Percentiles rank a stretch among this genome's conserved stretches.
phyloP scores from a whole-genome alignment of 2,113 vertebrate genomes.

The Cryptomyrus ogoouensis region DNA sequence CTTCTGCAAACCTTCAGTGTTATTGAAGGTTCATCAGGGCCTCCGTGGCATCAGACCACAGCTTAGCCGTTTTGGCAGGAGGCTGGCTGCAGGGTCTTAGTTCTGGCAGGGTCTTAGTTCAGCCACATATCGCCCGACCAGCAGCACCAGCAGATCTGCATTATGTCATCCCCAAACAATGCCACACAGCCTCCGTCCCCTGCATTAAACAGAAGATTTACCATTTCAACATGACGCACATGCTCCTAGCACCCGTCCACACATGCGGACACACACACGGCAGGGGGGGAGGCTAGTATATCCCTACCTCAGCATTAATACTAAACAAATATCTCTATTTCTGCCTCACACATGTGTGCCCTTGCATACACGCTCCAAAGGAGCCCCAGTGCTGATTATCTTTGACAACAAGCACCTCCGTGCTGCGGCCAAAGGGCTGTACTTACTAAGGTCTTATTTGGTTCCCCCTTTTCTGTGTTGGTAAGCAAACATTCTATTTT shows the following conservation, averaged over 20 bases:
- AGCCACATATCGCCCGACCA: neutral
- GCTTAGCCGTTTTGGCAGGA: neutral
- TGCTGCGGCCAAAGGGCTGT: neutral
- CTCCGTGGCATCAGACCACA: neutral
- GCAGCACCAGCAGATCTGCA: neutral
- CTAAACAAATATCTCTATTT: neutral
- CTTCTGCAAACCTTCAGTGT: neutral
- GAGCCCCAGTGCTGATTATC: neutral
- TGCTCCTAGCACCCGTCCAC: neutral
- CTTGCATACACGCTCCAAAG: neutral
- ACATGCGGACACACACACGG: neutral
- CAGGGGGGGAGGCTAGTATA: neutral
- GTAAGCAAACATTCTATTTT: constrained; percentile 34
- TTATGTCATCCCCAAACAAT: neutral
- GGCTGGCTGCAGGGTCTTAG: neutral
- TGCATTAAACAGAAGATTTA: neutral
- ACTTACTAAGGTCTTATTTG: neutral
- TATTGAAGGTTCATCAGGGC: neutral
- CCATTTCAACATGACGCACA: neutral
- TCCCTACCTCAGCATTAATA: neutral
- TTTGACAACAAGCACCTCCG: neutral
- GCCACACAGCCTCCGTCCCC: neutral
- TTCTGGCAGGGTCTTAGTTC: neutral
- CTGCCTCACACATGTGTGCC: neutral
- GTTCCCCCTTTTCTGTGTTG: constrained; percentile 16